phyloP scores from a whole-genome alignment of 2,888 invertebrate species.

The Petrophora chlorosata region DNA sequence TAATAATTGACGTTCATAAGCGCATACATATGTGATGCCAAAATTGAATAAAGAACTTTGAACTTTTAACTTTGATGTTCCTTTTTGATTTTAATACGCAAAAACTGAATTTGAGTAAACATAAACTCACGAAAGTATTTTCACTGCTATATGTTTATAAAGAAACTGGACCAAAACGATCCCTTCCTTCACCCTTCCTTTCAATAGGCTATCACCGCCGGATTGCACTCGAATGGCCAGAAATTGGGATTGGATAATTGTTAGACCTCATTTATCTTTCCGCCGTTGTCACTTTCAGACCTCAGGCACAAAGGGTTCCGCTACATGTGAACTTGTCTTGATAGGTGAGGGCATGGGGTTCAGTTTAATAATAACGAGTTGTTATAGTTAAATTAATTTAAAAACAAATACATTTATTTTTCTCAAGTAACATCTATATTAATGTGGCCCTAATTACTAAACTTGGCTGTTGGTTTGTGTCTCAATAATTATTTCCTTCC shows the following conservation, averaged over 20 bases:
- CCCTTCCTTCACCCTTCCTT: slow-evolving; percentile 17
- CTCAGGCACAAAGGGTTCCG: slow-evolving; percentile 59
- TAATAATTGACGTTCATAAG: no score
- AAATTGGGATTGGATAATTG: slow-evolving; percentile 55
- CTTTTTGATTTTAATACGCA: no score
- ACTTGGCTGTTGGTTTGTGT: no score
- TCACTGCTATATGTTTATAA: neutral
- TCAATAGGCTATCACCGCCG: slow-evolving; percentile 30
- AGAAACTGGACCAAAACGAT: neutral
- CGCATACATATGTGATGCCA: no score
- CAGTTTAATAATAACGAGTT: slow-evolving; percentile 1
- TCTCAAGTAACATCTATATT: no score
- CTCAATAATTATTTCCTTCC: no score
- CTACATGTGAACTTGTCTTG: slow-evolving; percentile 63
- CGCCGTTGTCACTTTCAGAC: slow-evolving; percentile 66
- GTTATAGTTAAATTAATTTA: neutral
- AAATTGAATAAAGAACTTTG: no score
- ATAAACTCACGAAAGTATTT: no score
- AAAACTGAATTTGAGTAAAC: no score
- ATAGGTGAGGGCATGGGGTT: slow-evolving; percentile 1
- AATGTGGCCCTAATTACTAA: no score
- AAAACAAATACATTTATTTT: no score
- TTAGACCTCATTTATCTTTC: slow-evolving; percentile 72
- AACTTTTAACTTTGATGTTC: no score
- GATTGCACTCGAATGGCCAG: slow-evolving; percentile 32